Conservation (phyloP, 2,888 invertebrate species). For the Brachyptera putata region DNA sequence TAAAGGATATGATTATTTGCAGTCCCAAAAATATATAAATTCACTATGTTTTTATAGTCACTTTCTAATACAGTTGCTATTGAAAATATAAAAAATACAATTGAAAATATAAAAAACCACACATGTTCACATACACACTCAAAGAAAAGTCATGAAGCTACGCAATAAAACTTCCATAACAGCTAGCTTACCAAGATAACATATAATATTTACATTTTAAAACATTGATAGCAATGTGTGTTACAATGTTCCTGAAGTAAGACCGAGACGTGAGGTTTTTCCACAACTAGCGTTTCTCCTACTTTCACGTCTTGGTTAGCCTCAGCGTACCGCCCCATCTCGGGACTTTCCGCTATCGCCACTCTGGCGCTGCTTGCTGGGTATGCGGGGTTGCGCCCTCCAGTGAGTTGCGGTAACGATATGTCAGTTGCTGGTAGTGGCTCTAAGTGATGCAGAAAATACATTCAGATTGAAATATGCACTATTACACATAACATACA, state of each 20-base stretch:
- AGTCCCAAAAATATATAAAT: too few species aligned
- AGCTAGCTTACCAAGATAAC: too few species aligned
- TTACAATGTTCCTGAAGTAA: slow-evolving; percentile 62
- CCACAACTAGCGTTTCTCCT: slow-evolving; percentile 68
- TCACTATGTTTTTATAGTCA: too few species aligned
- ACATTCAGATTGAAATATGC: background rate
- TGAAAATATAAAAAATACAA: too few species aligned
- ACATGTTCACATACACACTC: too few species aligned
- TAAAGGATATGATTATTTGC: too few species aligned
- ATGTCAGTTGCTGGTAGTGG: background rate
- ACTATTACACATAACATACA: background rate
- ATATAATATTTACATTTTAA: slow-evolving; percentile 51
- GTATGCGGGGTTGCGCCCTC: slow-evolving; percentile 47
- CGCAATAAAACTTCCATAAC: too few species aligned
- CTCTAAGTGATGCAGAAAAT: too few species aligned
- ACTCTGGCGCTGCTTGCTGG: slow-evolving; percentile 61
- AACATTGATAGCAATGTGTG: slow-evolving; percentile 70
- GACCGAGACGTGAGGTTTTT: slow-evolving; percentile 67
- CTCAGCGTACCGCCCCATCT: slow-evolving; percentile 67
- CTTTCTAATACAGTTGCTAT: too few species aligned
- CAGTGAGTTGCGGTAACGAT: background rate
- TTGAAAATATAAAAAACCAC: too few species aligned
- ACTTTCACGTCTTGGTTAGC: slow-evolving; percentile 64
- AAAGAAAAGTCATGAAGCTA: too few species aligned
- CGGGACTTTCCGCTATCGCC: slow-evolving; percentile 56